Conservation (phyloP, 2,888 invertebrate genomes). For the Drosophila niveifrons region DNA sequence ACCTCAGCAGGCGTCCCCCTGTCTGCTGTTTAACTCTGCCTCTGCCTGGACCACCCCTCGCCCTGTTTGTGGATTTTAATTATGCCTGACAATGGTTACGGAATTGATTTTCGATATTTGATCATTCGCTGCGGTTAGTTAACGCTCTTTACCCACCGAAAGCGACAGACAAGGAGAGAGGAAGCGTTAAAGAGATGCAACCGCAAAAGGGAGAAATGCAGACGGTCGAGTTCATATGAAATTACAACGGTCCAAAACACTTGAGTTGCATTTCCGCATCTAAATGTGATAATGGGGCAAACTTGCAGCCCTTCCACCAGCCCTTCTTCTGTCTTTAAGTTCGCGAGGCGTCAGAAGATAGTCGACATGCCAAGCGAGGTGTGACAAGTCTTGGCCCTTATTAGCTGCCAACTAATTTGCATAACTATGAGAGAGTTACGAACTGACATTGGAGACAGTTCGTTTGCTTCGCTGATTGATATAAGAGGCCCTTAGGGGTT, state of each 20-base stretch:
- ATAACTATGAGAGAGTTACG: slow-evolving; percentile 38
- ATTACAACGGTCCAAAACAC: slow-evolving; percentile 69
- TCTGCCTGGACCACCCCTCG: slow-evolving; percentile 49
- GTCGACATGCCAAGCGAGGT: slow-evolving; percentile 35
- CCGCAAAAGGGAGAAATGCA: slow-evolving; percentile 45
- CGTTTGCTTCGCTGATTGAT: slow-evolving; percentile 32
- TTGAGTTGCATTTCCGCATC: slow-evolving; percentile 70
- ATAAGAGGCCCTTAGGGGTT: slow-evolving; percentile 1
- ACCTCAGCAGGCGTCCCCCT: slow-evolving; percentile 74
- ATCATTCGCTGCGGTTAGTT: slow-evolving; percentile 82
- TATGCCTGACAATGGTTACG: slow-evolving; percentile 77
- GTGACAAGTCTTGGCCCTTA: slow-evolving; percentile 40
- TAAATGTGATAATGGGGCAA: slow-evolving; percentile 56
- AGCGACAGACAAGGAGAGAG: slow-evolving; percentile 3
- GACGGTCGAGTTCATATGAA: slow-evolving; percentile 58
- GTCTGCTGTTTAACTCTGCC: slow-evolving; percentile 4
- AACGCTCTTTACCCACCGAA: slow-evolving; percentile 74
- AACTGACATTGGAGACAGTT: slow-evolving; percentile 34
- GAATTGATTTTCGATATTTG: slow-evolving; percentile 82
- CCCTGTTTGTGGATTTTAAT: slow-evolving; percentile 71
- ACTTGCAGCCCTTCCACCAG: slow-evolving; percentile 5
- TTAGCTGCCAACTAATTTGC: slow-evolving; percentile 51
- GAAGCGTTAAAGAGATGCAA: slow-evolving; percentile 6
- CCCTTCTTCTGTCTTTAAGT: slow-evolving; percentile 2
- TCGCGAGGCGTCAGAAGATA: slow-evolving; percentile 48